Base-by-base conservation (phyloP, 2,113 vertebrate genomes). In the Pseudorhombus dupliciocellatus region DNA sequence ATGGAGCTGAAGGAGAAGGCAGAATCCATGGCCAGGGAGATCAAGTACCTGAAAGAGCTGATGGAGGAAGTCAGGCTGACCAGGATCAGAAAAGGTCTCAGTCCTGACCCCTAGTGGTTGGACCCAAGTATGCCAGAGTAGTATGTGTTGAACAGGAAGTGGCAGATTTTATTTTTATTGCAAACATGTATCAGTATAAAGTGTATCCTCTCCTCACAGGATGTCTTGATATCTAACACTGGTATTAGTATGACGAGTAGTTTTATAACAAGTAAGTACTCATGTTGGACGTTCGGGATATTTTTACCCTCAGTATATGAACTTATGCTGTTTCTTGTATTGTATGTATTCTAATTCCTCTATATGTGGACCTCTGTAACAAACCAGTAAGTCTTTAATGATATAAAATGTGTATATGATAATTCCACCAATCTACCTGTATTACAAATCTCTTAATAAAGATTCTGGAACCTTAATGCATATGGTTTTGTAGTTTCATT, bases 1-100 rank as follows among this genome's bases (percentile, higher is more conserved):
- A 88, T 95, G 70, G 89, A 92, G 75, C 92, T 98, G 70, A 93
- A 67, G 0, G 96, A 97, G 83, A 96, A 92, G 80, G 95, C 93
- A 0, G 96, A 96, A 31, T 95, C 95, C 30, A 87, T 98, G 73
- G 91, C 94, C 57, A 94, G 96, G 79, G 96, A 98, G 88, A 98
- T 98, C 0, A 93, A 96, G 84, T 99, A 98, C 81, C 91, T 99
- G 4, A 98, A 97, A 88, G 96, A 97, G 84, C 84, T 98, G 56
- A 96, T 99, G 63, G 95, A 95, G 55, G 96, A 99, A 87, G 96
- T 99, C 7, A 92, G 92, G 2, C 85, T 81, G 66, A 93, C 95
- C 54, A 93, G 93, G 83, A 88, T 85, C 31, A 93, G 82, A 84
- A 94, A 91, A 90, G 85, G 66, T n/a, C 66, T 80, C 0, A 21